These are phyloP conservation scores for Diadromus collaris DNA, from an alignment of 2,888 invertebrate genomes.

Conservation along the genomic window DNA sequence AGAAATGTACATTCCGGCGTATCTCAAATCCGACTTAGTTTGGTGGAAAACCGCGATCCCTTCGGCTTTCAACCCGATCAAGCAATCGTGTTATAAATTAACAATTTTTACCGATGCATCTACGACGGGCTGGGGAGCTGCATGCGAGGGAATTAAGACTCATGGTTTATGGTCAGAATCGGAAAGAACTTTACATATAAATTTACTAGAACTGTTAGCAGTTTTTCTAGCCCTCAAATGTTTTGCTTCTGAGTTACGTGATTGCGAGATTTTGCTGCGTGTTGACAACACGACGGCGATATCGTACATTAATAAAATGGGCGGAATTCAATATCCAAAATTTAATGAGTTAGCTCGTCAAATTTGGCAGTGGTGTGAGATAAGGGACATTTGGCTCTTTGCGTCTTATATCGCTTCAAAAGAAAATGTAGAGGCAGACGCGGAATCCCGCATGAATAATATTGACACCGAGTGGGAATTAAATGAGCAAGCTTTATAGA, in stretches of 20 bases:
- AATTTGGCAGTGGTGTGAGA: slow-evolving; percentile 63
- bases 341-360: slow-evolving; percentile 34
- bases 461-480: slow-evolving; percentile 62
- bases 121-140: slow-evolving; percentile 34
- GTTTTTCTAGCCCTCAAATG: slow-evolving; percentile 19
- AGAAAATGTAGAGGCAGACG: slow-evolving; percentile 67
- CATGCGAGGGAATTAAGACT: slow-evolving; percentile 4
- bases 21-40: slow-evolving; percentile 29
- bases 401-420: slow-evolving; percentile 72
- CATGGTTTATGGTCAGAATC: slow-evolving; percentile 32
- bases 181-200: slow-evolving; percentile 19
- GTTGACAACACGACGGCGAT: slow-evolving; percentile 36
- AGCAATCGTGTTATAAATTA: not conserved
- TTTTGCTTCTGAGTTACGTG: not conserved
- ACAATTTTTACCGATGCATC: slow-evolving; percentile 44
- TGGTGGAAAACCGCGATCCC: slow-evolving; percentile 33
- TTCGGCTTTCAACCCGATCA: slow-evolving; percentile 35
- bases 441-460: slow-evolving; percentile 63
- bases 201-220: slow-evolving; percentile 22
- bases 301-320: slow-evolving; percentile 39
- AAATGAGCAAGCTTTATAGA: slow-evolving; percentile 27
- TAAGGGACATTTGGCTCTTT: slow-evolving; percentile 62
- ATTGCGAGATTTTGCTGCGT: slow-evolving; percentile 20
- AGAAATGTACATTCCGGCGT: slow-evolving; percentile 22
- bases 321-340: slow-evolving; percentile 21